A percentile compares a stretch with the other conserved stretches of the same genome.
Conservation (phyloP, 2,113 vertebrate species). For the Malurus melanocephalus region DNA sequence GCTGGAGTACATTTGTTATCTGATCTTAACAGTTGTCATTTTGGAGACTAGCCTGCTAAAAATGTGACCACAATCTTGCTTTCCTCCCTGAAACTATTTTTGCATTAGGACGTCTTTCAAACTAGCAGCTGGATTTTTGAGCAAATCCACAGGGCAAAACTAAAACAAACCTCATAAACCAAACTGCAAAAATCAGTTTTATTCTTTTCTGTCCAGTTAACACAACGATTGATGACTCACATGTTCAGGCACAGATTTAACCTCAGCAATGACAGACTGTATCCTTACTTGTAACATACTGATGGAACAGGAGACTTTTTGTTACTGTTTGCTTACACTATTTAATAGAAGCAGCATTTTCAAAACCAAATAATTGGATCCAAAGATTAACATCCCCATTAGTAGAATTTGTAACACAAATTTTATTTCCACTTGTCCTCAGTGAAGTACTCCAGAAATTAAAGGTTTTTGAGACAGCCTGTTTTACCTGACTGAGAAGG, state of each 20-base stretch:
- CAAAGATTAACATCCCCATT: not conserved
- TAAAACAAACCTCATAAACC: not conserved
- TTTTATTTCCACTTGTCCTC: not conserved
- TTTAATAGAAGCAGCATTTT: not conserved
- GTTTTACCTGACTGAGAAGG: not conserved
- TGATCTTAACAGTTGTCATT: slow-evolving; percentile 29
- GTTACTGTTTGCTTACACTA: not conserved
- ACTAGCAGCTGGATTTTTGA: not conserved
- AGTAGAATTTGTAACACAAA: not conserved
- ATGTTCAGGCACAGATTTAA: not conserved
- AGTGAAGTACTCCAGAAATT: not conserved
- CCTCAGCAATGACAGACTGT: not conserved
- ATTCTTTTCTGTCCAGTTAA: not conserved
- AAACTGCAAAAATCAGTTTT: not conserved
- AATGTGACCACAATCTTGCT: not conserved
- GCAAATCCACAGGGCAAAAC: not conserved
- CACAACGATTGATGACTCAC: not conserved
- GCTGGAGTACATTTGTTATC: slow-evolving; percentile 25
- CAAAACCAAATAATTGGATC: not conserved
- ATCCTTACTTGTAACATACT: not conserved
- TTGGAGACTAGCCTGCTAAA: not conserved
- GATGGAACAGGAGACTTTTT: not conserved
- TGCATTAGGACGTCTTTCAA: slow-evolving; percentile 3
- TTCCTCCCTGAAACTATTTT: not conserved
- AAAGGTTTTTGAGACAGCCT: not conserved